These are phyloP conservation scores for Sebastes wilsoni DNA, from an alignment of 2,797 vertebrate species.

Conservation along the genomic window DNA sequence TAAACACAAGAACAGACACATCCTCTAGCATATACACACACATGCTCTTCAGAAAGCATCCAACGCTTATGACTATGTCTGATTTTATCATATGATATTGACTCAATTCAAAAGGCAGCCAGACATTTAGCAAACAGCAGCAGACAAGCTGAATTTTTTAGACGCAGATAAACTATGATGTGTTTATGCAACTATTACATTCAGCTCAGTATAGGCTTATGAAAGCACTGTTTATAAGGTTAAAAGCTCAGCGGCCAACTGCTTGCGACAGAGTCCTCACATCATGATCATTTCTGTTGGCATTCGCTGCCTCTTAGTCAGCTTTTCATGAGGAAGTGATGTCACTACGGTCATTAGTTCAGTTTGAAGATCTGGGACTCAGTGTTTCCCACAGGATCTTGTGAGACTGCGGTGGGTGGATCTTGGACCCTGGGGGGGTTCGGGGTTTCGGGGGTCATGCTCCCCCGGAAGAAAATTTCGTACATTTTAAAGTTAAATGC, in stretches of 20 bases:
- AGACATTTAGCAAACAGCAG: background rate
- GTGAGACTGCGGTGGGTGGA: no score
- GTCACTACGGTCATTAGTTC: background rate
- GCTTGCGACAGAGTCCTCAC: background rate
- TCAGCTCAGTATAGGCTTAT: background rate
- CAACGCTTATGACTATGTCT: background rate
- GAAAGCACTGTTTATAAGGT: background rate
- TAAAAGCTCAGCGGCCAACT: background rate
- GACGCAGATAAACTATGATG: background rate
- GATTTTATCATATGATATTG: background rate
- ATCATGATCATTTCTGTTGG: background rate
- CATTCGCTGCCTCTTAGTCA: background rate
- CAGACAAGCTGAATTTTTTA: background rate
- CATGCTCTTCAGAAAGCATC: background rate
- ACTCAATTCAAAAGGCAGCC: background rate
- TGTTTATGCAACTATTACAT: background rate
- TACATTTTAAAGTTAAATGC: background rate
- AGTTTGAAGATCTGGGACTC: background rate
- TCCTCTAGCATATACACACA: background rate
- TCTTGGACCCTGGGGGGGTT: no score
- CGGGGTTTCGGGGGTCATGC: no score
- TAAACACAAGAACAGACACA: background rate
- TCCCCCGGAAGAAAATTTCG: no score
- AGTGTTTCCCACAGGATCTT: no score
- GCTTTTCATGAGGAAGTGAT: background rate